A percentile compares a stretch with the other conserved stretches of the same genome.
Evolutionary conservation across 2,797 vertebrate species (phyloP).

Genomic region (Gobionotothen gibberifrons): DNA sequence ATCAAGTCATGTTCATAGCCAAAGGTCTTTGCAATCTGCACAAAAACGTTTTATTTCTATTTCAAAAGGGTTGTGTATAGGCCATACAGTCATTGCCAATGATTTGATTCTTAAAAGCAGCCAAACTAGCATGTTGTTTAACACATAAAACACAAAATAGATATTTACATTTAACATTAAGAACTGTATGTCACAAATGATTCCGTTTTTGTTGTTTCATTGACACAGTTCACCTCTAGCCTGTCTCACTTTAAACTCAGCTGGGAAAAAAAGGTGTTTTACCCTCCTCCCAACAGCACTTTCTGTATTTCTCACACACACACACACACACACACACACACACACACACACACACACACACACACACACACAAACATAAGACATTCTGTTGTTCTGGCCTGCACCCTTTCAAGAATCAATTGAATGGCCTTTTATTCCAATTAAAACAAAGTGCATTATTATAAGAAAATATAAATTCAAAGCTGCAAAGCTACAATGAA

Average conservation of each 20-base stretch:
- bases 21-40: too few species aligned
- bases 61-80: too few species aligned
- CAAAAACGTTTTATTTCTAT: too few species aligned
- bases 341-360: slow-evolving; percentile 18
- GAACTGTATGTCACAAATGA: not conserved
- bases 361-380: not conserved
- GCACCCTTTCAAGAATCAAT: slow-evolving; percentile 61
- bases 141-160: not conserved
- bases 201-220: not conserved
- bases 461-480: slow-evolving; percentile 43
- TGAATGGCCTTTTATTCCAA: slow-evolving; percentile 71
- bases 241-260: slow-evolving; percentile 19
- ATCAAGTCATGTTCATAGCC: not conserved
- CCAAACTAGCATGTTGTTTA: not conserved
- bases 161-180: not conserved
- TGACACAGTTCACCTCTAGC: slow-evolving; percentile 4
- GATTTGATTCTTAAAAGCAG: not conserved
- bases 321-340: slow-evolving; percentile 33
- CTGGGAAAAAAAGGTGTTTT: not conserved
- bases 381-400: slow-evolving; percentile 22
- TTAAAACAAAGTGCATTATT: slow-evolving; percentile 57
- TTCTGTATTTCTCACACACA: slow-evolving; percentile 6
- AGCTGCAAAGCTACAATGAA: slow-evolving; percentile 34
- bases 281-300: slow-evolving; percentile 4
- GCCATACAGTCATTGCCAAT: not conserved